Percentiles rank a stretch among this genome's conserved stretches.
phyloP scores from a whole-genome alignment of 2,797 vertebrate species.

The Astyanax mexicanus region DNA sequence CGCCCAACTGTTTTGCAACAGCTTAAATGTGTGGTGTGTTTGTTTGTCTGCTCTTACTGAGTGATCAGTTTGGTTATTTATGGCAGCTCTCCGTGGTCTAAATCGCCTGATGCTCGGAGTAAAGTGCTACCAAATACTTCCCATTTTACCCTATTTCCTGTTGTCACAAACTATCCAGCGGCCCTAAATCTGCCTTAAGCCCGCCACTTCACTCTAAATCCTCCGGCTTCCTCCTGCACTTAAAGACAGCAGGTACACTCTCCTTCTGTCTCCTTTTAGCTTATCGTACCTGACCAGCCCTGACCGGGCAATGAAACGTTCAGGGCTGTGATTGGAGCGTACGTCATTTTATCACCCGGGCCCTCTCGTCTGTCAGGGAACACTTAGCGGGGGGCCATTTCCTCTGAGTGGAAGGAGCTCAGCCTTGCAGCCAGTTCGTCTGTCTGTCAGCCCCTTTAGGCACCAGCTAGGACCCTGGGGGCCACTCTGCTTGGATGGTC shows the following conservation, averaged over 20 bases:
- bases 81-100: slow-evolving; percentile 22
- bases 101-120: slow-evolving; percentile 22
- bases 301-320: slow-evolving; percentile 35
- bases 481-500: slow-evolving; percentile 34
- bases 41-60: slow-evolving; percentile 8
- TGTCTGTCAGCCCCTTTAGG: slow-evolving; percentile 42
- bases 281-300: slow-evolving; percentile 42
- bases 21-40: neutral
- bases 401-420: slow-evolving; percentile 42
- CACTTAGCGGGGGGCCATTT: slow-evolving; percentile 59
- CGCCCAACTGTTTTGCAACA: neutral
- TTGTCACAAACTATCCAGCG: slow-evolving; percentile 32
- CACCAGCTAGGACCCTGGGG: slow-evolving; percentile 31
- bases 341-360: slow-evolving; percentile 50
- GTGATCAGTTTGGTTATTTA: slow-evolving; percentile 36
- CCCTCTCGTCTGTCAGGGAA: slow-evolving; percentile 44
- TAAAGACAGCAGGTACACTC: slow-evolving; percentile 45
- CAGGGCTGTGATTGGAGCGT: slow-evolving; percentile 46
- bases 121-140: slow-evolving; percentile 38
- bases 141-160: slow-evolving; percentile 39
- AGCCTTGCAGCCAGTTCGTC: slow-evolving; percentile 49
- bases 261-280: slow-evolving; percentile 34
- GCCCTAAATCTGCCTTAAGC: slow-evolving; percentile 38
- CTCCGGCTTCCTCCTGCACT: slow-evolving; percentile 36
- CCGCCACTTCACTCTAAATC: slow-evolving; percentile 23